Conservation (phyloP, 1,140 invertebrate species). For the Armadillidium nasatum region DNA sequence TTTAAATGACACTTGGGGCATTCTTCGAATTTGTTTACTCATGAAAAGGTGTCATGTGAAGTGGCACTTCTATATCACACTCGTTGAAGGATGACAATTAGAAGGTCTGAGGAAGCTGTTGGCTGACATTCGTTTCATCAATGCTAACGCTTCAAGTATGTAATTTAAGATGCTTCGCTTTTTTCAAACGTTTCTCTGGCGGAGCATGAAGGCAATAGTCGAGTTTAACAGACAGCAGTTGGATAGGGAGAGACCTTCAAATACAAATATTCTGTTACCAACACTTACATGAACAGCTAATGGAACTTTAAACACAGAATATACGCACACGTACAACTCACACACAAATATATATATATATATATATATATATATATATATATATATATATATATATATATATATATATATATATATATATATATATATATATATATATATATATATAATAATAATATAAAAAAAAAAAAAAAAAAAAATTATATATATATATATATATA, state of each 20-base stretch:
- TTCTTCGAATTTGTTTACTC: background rate
- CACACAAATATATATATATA: background rate
- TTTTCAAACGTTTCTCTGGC: background rate
- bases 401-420: no score
- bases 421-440: conserved; percentile 6
- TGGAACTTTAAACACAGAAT: no score
- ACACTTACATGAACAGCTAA: no score
- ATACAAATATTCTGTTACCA: no score
- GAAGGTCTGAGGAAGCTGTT: background rate
- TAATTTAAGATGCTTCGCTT: background rate
- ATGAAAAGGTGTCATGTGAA: background rate
- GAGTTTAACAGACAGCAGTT: no score
- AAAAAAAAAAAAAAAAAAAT: background rate
- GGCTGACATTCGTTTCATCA: background rate
- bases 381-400: no score
- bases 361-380: background rate
- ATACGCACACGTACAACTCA: background rate
- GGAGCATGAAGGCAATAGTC: background rate
- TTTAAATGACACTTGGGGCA: background rate
- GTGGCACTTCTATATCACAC: background rate
- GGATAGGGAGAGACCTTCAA: no score
- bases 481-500: background rate
- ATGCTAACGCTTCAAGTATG: background rate
- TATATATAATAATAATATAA: background rate
- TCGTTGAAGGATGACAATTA: conserved; percentile 3